Base-by-base conservation (phyloP, 2,113 vertebrate species). In the Periophthalmodon schlosseri region DNA sequence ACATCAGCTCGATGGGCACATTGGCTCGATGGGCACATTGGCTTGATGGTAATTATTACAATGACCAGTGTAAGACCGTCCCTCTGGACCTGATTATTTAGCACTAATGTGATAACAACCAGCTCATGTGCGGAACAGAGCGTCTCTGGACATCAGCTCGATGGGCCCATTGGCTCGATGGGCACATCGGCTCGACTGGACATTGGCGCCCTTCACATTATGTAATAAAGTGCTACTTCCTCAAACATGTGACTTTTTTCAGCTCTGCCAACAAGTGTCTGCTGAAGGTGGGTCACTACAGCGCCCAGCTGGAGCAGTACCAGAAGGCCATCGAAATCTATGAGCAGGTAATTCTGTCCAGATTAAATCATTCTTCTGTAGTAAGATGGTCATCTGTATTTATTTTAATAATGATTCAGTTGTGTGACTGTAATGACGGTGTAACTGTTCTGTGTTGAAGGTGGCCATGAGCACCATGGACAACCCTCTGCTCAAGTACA, bases 251-350 rank as follows among this genome's bases (percentile, higher is more conserved):
- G 18, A 9, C 21, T 54, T 14, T 70, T 65, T 44, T 39, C 78
- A 95, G 94, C 81, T 99, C 97, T 4, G 98, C 98, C 77, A 99
- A 99, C 93, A 99, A 99, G 91, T 99, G 98, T 93, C 95, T 99
- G 65, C 94, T 99, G 93, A 99, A 99, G 91, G 97, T 99, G 56
- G 97, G 97, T 0, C 94, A 96, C 0, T 99, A 99, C 2, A 96
- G 96, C 0, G 98, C 98, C 0, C 98, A 99, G 88, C 93, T 99
- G 87, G 98, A 99, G 68, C 98, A 97, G 88, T 99, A 99, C 86
- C 96, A 94, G 87, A 99, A 98, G 89, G 98, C 98, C 0, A 94
- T 96, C 0, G 97, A 99, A 84, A 98, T 99, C 88, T 99, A 97
- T 0, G 98, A 99, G 88, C 97, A 99, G 98, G 98, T 99, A 96